Conservation (phyloP, 2,113 vertebrate genomes). For the Alligator sinensis region DNA sequence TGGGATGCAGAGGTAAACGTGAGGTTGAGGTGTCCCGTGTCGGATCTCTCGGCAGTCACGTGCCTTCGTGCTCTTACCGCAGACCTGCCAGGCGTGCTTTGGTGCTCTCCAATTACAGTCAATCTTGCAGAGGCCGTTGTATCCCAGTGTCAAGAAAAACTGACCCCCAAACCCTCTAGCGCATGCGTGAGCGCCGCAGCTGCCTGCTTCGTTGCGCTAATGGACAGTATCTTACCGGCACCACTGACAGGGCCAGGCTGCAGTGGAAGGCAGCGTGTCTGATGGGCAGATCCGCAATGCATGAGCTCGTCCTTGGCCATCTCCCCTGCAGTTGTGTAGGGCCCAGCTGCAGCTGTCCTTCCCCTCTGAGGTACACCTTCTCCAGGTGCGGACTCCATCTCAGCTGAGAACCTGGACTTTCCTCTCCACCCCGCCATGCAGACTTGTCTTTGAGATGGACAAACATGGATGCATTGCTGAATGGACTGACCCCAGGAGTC, state of each 20-base stretch:
- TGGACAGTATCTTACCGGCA: fast-evolving
- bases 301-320: fast-evolving
- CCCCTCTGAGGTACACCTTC: neutral
- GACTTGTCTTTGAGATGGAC: fast-evolving
- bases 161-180: fast-evolving
- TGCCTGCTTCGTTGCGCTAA: fast-evolving
- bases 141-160: neutral
- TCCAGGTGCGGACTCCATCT: neutral
- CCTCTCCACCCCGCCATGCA: fast-evolving
- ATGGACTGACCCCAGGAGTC: fast-evolving
- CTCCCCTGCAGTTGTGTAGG: neutral
- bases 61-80: fast-evolving
- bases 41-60: fast-evolving
- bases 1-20: fast-evolving
- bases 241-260: neutral
- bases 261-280: neutral
- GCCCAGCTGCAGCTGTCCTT: neutral
- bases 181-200: neutral
- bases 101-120: fast-evolving
- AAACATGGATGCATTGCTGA: fast-evolving
- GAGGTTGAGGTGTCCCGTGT: neutral
- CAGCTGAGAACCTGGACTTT: fast-evolving
- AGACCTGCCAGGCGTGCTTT: neutral
- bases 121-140: fast-evolving
- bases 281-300: fast-evolving